Percentiles rank a stretch among this genome's conserved stretches.
Conservation (phyloP, 2,888 invertebrate species). For the Horisme vitalbata region DNA sequence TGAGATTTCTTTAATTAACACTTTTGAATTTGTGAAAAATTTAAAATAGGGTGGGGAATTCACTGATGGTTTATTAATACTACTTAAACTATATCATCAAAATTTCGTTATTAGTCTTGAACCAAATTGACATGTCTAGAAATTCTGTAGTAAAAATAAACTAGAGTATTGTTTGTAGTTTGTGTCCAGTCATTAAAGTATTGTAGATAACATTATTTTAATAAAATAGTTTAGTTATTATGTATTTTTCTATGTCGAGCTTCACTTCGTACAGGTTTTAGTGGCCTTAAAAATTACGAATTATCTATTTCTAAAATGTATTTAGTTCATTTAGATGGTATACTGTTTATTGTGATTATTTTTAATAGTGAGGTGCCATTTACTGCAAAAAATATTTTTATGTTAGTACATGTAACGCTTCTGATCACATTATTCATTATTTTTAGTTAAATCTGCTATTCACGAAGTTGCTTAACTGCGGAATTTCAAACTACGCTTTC, state of each 20-base stretch:
- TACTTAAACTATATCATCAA: constrained; percentile 4
- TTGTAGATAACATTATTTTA: constrained; percentile 8
- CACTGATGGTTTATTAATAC: too few species aligned
- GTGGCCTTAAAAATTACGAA: constrained; percentile 13
- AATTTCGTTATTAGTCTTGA: constrained; percentile 24
- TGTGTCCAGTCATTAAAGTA: constrained; percentile 34
- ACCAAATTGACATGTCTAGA: constrained; percentile 35
- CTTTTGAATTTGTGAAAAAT: background rate
- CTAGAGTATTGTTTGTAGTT: constrained; percentile 22
- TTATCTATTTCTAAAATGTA: background rate
- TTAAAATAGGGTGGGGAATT: too few species aligned
- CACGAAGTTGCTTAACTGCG: constrained; percentile 55
- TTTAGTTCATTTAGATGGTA: constrained; percentile 25
- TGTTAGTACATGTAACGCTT: constrained; percentile 60
- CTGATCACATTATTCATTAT: constrained; percentile 53
- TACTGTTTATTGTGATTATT: constrained; percentile 65
- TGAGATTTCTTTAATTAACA: constrained; percentile 4
- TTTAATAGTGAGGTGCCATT: constrained; percentile 76
- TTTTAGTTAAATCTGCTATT: constrained; percentile 46
- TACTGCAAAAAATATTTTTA: constrained; percentile 61
- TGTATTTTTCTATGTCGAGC: constrained; percentile 1
- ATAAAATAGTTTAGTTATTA: constrained; percentile 1
- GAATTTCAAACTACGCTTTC: constrained; percentile 18
- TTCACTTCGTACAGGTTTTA: constrained; percentile 11
- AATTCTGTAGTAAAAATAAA: constrained; percentile 11